Conservation (phyloP, 2,888 invertebrate species). For the Pachliopta kotzebuea region DNA sequence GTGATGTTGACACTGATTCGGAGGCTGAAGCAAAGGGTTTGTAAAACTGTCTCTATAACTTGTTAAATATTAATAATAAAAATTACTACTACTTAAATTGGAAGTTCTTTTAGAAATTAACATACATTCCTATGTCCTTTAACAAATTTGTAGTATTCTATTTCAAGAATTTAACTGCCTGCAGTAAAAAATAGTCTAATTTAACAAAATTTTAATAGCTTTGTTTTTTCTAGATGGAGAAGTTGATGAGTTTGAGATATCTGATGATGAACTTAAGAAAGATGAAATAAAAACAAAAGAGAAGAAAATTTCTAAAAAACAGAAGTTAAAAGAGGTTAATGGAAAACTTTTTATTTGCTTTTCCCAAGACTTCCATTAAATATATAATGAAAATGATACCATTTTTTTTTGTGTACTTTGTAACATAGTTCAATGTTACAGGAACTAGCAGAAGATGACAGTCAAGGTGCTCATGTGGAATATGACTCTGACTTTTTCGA, state of each 20-base stretch:
- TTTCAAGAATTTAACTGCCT: no score
- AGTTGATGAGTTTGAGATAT: constrained; percentile 82
- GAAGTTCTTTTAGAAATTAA: no score
- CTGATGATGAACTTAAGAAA: constrained; percentile 88
- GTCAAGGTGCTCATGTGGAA: constrained; percentile 60
- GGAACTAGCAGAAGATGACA: constrained; percentile 76
- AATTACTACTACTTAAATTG: no score
- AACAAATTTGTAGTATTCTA: no score
- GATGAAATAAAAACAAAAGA: constrained; percentile 85
- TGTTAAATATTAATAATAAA: no score
- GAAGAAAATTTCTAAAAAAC: constrained; percentile 78
- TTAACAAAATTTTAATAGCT: no score
- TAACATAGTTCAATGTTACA: constrained; percentile 35
- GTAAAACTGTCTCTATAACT: not conserved
- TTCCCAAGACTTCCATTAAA: no score
- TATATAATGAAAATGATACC: no score
- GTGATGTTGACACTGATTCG: constrained; percentile 75
- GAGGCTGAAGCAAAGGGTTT: constrained; percentile 71
- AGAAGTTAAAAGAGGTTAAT: constrained; percentile 64
- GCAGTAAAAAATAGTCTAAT: no score
- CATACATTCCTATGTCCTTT: no score
- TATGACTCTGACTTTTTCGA: constrained; percentile 79
- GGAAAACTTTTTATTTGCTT: not conserved
- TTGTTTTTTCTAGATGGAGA: constrained; percentile 49
- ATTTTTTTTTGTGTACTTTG: no score